A percentile compares a stretch with the other conserved stretches of the same genome.
Evolutionary conservation across 2,888 invertebrate genomes (phyloP).

Genomic region (Platerodrilus igneus): DNA sequence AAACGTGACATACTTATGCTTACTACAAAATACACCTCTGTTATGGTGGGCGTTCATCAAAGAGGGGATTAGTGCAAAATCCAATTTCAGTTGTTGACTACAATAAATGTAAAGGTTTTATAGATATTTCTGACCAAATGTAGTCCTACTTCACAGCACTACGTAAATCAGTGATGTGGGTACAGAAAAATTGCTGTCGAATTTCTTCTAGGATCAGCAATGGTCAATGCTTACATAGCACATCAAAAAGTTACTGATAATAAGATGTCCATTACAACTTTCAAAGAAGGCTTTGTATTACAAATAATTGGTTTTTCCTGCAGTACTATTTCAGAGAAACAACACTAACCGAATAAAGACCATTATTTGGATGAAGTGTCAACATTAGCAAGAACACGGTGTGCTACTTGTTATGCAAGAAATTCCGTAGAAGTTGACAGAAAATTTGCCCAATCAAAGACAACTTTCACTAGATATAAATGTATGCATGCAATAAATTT

Average conservation of each 20-base stretch:
- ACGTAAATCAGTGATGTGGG: too few species aligned
- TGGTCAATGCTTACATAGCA: neutral
- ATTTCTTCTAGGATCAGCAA: neutral
- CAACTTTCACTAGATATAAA: neutral
- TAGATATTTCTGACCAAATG: conserved; percentile 1
- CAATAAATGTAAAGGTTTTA: neutral
- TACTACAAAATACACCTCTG: too few species aligned
- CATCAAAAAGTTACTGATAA: conserved; percentile 1
- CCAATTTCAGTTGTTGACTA: neutral
- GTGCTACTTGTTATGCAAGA: too few species aligned
- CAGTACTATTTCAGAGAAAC: too few species aligned
- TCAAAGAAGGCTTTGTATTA: conserved; percentile 2
- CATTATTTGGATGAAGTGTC: too few species aligned
- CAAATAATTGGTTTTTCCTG: too few species aligned
- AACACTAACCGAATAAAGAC: too few species aligned
- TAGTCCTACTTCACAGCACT: neutral
- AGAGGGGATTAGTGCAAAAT: neutral
- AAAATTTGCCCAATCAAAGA: too few species aligned
- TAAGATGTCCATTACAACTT: neutral
- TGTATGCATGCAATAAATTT: neutral
- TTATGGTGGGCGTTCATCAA: neutral
- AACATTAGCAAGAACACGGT: too few species aligned
- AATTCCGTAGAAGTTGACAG: too few species aligned
- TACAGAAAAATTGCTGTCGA: neutral
- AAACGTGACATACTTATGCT: too few species aligned